Base-by-base conservation (phyloP, 2,797 vertebrate species). In the Gymnocypris eckloni region DNA sequence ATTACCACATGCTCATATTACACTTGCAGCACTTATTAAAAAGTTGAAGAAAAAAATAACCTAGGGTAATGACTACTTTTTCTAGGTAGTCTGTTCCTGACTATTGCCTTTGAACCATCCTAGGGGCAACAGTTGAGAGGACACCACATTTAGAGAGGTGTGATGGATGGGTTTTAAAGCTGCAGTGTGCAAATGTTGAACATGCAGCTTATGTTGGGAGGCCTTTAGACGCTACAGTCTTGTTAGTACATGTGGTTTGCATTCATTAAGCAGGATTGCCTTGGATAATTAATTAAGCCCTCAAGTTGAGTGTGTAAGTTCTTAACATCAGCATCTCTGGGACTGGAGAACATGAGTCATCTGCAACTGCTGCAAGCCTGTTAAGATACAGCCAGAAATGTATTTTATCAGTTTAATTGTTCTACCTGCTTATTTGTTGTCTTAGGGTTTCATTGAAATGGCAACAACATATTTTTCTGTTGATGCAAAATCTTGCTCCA, bases 301-400 rank as follows among this genome's bases (percentile, higher is more conserved):
- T 79, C 33, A 83, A 87, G 69, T 79, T 66, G 22, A 45, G 37
- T 43, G 22, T 80, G 79, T 76, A 54, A 56, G 76, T 66, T 80
- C 39, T 72, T 76, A 83, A 50, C 67, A 79, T 78, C 86, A 83
- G 79, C 69, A 84, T 73, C 37, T 75, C 22, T 83, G 54, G 28
- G 20, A 83, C 43, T 64, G 41, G 71, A 75, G 56, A 83, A 59
- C 12, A 61, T 64, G 56, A 54, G 56, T 79, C 59, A 82, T 78
- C 72, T 77, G 41, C 15, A 59, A 71, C 52, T 45, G 39, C 54
- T 75, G 70, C 39, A 48, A 73, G 48, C 66, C 50, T 81, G 61
- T 70, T 41, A 70, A 61, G 50, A 79, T 66, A 54, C 13, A 28
- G 67, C 48, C 9, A 71, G 37, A 18, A 56, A 45, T 28, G 56